Evolutionary conservation across 2,797 vertebrate genomes (phyloP), one percentile per base, ranked within the genome.

Genomic region (Synaphobranchus kaupii): DNA sequence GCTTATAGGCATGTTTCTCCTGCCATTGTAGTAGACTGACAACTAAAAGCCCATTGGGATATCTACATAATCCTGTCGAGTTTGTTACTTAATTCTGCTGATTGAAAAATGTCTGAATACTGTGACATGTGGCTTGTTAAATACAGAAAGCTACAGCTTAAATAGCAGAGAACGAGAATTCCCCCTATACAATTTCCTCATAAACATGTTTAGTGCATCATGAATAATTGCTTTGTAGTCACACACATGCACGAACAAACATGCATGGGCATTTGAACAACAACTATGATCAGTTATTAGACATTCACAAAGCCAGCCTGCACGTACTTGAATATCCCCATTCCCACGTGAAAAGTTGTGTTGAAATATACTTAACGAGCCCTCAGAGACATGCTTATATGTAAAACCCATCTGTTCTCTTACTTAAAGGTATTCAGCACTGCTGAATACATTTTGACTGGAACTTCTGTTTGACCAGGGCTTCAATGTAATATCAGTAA

Each of bases 211-310:
- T 80, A 48, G 20, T 48, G 20, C 28, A 48, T 80, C 76, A 47
- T 50, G 44, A 80, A 48, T 80, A 80, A 80, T 80, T 80, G 76
- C 34, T 15, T 66, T 44, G 34, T 34, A 31, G n/a, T 86, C n/a
- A 85, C 87, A 84, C 87, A 76, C 28, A n/a, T 76, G 0, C 84
- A 76, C 78, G 87, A 89, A 86, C 91, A 88, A 87, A 87, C 28
- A 78, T 28, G 68, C n/a, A 48, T 34, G 85, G 39, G 71, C 50
- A 5, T 63, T 78, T 39, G 54, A 78, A 90, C 88, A 89, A 78
- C 91, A 92, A 91, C 90, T 86, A 91, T 91, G 90, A 93, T 92
- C 92, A 91, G 89, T 94, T 92, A 92, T 93, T 50, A 90, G 89
- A 92, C 90, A 78, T 93, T 94, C 71, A 50, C 54, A 50, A 58